phyloP scores from a whole-genome alignment of 2,113 vertebrate species.

The Cynocephalus volans region DNA sequence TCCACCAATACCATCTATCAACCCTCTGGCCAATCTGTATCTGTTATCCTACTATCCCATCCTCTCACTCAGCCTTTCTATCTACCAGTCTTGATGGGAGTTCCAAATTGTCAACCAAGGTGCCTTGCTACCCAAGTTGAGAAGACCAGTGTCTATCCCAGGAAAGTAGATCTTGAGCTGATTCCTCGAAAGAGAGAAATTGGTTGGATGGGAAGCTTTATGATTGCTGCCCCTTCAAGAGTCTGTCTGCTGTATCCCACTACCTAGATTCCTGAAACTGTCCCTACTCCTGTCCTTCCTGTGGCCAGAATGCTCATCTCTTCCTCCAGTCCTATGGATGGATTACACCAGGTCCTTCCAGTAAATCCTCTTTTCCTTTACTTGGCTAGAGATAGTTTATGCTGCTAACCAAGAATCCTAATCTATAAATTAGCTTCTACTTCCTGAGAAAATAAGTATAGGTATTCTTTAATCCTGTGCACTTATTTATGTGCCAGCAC shows the following conservation, averaged over 20 bases:
- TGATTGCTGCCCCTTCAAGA: background rate
- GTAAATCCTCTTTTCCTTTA: background rate
- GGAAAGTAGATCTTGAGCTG: background rate
- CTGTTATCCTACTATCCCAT: no score
- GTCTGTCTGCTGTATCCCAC: background rate
- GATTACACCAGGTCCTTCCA: background rate
- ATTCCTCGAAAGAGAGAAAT: background rate
- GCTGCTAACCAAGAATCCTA: constrained; percentile 37
- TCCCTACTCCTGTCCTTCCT: background rate
- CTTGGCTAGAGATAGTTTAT: background rate
- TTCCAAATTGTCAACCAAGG: no score
- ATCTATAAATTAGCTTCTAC: background rate
- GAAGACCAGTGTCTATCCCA: no score
- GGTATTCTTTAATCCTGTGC: no score
- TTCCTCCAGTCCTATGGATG: background rate
- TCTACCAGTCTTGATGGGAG: no score
- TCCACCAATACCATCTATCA: no score
- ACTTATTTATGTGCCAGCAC: no score
- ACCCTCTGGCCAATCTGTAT: no score
- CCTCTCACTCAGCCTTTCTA: no score
- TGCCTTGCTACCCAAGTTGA: no score
- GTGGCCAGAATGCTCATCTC: background rate
- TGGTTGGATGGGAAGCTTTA: background rate
- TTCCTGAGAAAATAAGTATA: constrained; percentile 22
- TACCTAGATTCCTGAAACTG: background rate